Base-by-base conservation (phyloP, 2,113 vertebrate species). In the Psephotus haematonotus region DNA sequence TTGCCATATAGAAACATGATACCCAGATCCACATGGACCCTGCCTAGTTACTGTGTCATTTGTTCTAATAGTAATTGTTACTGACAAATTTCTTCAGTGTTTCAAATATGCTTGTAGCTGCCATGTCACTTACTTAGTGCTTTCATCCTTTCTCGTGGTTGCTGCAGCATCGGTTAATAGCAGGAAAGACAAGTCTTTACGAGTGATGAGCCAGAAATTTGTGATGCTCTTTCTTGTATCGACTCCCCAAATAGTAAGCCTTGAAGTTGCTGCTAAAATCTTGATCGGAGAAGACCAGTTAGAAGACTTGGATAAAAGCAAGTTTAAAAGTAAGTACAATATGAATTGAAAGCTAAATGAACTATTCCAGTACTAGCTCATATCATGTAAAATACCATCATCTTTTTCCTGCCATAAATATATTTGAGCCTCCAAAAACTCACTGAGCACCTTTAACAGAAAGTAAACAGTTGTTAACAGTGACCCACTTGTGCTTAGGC, bases 181-280 rank as follows among this genome's bases (percentile, higher is more conserved):
- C 92, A 98, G 99, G 91, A 99, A 99, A 96, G 99, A 99, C 97
- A 99, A 99, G 91, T 99, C 99, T 78, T 97, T 99, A 94, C 97
- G 99, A 82, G 99, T 99, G 91, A 99, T 99, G 99, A 99, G 99
- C 96, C 99, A 99, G 98, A 99, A 99, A 97, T 99, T 99, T 92
- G 99, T 99, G 93, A 99, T 99, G 99, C 97, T 99, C 44, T 99
- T 99, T 96, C 98, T 99, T 93, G 99, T 99, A 70, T 99, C 99
- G 3, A 97, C 96, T 37, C 99, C 99, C 70, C 98, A 98, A 19
- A 98, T 99, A 91, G 99, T 99, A 67, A 99, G 99, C 94, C 98
- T 99, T 76, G 99, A 99, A 77, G 95, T 99, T 33, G 99, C 99
- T 53, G 99, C 99, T 65, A 99, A 99, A 98, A 99, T 99, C 95